Evolutionary conservation across 2,113 vertebrate genomes (phyloP).

Genomic region (Chaetops frenatus): DNA sequence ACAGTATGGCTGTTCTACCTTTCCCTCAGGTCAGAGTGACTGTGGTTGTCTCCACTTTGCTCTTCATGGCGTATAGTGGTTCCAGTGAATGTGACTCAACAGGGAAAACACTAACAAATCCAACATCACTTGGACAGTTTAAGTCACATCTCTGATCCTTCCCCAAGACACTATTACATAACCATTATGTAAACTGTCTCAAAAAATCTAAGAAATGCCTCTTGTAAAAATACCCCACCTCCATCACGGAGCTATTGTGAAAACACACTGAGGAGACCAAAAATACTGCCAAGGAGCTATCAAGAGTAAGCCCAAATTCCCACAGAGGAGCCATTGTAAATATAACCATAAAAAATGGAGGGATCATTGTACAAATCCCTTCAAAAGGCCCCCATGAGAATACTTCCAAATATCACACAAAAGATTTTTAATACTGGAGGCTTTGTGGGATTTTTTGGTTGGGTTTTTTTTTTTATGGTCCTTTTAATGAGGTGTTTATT

Average conservation of each 20-base stretch:
- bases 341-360: neutral
- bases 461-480: neutral
- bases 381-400: neutral
- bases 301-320: neutral
- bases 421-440: neutral
- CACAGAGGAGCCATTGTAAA: conserved; percentile 37
- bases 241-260: conserved; percentile 14
- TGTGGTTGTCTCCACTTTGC: neutral
- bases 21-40: neutral
- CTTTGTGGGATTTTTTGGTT: conserved; percentile 9
- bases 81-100: neutral
- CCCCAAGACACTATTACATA: neutral
- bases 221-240: conserved; percentile 22
- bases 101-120: neutral
- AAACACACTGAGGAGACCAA: conserved; percentile 11
- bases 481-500: conserved; percentile 35
- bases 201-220: neutral
- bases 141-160: neutral
- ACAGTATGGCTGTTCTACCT: neutral
- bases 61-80: neutral
- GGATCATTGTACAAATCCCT: conserved; percentile 12
- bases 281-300: conserved; percentile 21
- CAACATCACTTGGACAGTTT: neutral
- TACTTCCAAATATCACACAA: conserved; percentile 27
- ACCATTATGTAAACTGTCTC: conserved; percentile 18